Conservation (phyloP, 2,113 vertebrate species). For the Lathamus discolor region DNA sequence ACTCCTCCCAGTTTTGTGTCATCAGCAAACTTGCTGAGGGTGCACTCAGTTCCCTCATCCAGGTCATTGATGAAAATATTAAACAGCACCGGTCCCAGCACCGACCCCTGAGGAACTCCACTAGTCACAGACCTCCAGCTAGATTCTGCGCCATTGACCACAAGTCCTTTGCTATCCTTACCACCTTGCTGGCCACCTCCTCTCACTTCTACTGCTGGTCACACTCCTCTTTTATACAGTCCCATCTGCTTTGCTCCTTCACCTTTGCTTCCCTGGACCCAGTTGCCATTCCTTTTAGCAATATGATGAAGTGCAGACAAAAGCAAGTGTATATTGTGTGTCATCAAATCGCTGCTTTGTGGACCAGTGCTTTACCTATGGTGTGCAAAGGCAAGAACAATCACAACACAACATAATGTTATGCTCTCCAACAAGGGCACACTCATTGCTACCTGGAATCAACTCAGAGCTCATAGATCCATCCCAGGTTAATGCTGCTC, state of each 20-base stretch:
- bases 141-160: too few relatives aligned
- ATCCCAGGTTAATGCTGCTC: neutral
- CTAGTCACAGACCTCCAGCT: too few relatives aligned
- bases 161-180: neutral
- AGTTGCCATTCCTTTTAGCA: neutral
- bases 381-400: neutral
- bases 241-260: neutral
- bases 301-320: neutral
- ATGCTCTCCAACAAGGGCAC: neutral
- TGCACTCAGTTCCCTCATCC: too few relatives aligned
- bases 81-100: too few relatives aligned
- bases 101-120: too few relatives aligned
- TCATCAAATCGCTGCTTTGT: neutral
- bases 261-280: neutral
- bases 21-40: too few relatives aligned
- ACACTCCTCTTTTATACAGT: neutral
- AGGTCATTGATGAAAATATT: too few relatives aligned
- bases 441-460: neutral
- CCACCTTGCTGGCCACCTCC: neutral
- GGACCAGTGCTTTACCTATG: neutral
- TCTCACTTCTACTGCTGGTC: neutral
- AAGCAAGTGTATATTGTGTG: neutral
- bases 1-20: too few relatives aligned
- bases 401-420: rapidly evolving
- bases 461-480: neutral